Evolutionary conservation across 2,888 invertebrate species (phyloP).

Genomic region (Teleiodes luculella): DNA sequence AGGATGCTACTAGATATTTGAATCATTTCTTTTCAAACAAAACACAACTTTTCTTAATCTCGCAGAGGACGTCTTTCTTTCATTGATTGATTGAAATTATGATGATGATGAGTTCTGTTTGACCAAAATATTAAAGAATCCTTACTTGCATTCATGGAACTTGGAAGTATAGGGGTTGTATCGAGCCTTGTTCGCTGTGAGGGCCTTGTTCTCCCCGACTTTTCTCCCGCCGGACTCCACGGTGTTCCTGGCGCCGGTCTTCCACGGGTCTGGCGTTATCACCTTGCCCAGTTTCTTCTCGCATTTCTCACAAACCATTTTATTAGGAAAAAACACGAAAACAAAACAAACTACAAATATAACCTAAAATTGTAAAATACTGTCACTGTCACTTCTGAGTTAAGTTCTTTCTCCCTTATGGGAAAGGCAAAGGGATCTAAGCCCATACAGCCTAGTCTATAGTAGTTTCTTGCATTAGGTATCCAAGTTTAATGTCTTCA

Average conservation of each 20-base stretch:
- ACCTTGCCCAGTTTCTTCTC: slow-evolving; percentile 95
- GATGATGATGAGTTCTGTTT: too few relatives aligned
- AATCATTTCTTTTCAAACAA: too few relatives aligned
- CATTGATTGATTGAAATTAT: too few relatives aligned
- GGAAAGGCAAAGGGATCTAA: too few relatives aligned
- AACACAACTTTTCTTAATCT: too few relatives aligned
- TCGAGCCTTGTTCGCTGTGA: slow-evolving; percentile 89
- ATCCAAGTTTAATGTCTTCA: too few relatives aligned
- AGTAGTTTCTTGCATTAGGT: too few relatives aligned
- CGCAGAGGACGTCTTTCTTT: too few relatives aligned
- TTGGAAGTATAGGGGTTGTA: slow-evolving; percentile 90
- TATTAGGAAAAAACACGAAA: slow-evolving; percentile 7
- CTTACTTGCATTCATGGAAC: slow-evolving; percentile 85
- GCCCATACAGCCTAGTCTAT: too few relatives aligned
- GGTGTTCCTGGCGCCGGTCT: slow-evolving; percentile 93
- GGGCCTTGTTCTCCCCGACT: slow-evolving; percentile 97
- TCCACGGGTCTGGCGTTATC: slow-evolving; percentile 98
- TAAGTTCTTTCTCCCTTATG: too few relatives aligned
- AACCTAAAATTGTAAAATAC: background rate
- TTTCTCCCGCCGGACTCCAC: slow-evolving; percentile 93
- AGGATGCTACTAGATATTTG: too few relatives aligned
- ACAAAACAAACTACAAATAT: slow-evolving; percentile 12
- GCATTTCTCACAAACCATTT: slow-evolving; percentile 95
- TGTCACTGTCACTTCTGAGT: background rate
- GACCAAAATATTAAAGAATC: background rate